A percentile compares a stretch with the other conserved stretches of the same genome.
phyloP scores from a whole-genome alignment of 2,888 invertebrate species.

The Plusia festucae region DNA sequence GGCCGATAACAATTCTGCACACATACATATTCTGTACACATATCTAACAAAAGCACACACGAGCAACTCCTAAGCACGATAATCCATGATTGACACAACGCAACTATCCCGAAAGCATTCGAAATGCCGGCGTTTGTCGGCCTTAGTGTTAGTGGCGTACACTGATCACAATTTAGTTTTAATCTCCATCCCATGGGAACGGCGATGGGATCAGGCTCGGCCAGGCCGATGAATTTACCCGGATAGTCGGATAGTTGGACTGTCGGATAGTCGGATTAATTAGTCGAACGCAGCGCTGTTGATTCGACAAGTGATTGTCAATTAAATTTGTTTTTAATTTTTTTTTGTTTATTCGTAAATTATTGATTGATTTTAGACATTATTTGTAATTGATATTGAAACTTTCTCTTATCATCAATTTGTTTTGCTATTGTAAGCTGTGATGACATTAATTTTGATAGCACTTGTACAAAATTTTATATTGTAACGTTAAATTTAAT shows the following conservation, averaged over 20 bases:
- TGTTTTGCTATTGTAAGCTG: background rate
- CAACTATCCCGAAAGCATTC: conserved; percentile 11
- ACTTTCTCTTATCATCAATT: conserved; percentile 3
- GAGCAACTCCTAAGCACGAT: conserved; percentile 23
- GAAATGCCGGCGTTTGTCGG: conserved; percentile 27
- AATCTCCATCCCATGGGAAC: conserved; percentile 46
- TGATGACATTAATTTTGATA: background rate
- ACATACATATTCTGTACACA: no score
- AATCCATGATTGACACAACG: conserved; percentile 51
- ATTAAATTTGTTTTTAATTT: conserved; percentile 32
- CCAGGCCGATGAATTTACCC: conserved; percentile 33
- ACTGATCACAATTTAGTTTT: conserved; percentile 60
- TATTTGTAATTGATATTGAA: background rate
- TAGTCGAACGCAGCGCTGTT: conserved; percentile 45
- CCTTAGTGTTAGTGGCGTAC: conserved; percentile 46
- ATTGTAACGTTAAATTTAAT: no score
- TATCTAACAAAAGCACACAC: background rate
- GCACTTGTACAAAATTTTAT: background rate
- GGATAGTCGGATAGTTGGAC: conserved; percentile 40
- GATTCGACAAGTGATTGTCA: conserved; percentile 49
- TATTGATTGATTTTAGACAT: background rate
- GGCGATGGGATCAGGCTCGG: conserved; percentile 25
- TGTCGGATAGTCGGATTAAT: conserved; percentile 53
- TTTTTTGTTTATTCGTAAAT: background rate
- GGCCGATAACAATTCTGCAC: no score